Evolutionary conservation across 2,888 invertebrate species (phyloP).

Genomic region (Hemaris fuciformis): DNA sequence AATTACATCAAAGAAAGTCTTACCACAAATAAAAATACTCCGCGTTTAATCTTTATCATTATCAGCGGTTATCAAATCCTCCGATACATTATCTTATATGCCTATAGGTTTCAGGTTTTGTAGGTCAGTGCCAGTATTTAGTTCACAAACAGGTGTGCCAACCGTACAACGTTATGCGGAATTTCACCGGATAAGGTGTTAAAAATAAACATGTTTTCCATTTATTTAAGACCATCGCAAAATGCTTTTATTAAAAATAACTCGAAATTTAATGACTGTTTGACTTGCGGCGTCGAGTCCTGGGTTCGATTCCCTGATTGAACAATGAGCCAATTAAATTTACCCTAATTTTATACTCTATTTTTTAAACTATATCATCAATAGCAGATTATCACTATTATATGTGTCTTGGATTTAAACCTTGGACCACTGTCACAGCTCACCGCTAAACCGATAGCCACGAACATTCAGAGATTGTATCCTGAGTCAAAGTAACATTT

Average conservation of each 20-base stretch:
- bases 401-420: too few species aligned
- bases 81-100: neutral
- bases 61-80: neutral
- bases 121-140: neutral
- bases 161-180: neutral
- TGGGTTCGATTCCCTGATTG: too few species aligned
- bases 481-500: constrained; percentile 2
- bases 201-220: neutral
- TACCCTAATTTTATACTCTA: too few species aligned
- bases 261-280: neutral
- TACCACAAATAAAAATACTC: too few species aligned
- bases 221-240: neutral
- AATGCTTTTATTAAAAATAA: neutral
- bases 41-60: neutral
- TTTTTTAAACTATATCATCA: too few species aligned
- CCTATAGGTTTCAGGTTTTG: neutral
- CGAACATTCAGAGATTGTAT: too few species aligned
- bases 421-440: too few species aligned
- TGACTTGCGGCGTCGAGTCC: too few species aligned
- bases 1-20: too few species aligned
- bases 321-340: too few species aligned
- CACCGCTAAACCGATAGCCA: too few species aligned
- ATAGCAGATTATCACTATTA: too few species aligned
- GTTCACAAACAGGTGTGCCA: neutral
- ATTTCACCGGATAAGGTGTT: neutral